Conservation (phyloP, 2,113 vertebrate genomes). For the Monopterus albus region DNA sequence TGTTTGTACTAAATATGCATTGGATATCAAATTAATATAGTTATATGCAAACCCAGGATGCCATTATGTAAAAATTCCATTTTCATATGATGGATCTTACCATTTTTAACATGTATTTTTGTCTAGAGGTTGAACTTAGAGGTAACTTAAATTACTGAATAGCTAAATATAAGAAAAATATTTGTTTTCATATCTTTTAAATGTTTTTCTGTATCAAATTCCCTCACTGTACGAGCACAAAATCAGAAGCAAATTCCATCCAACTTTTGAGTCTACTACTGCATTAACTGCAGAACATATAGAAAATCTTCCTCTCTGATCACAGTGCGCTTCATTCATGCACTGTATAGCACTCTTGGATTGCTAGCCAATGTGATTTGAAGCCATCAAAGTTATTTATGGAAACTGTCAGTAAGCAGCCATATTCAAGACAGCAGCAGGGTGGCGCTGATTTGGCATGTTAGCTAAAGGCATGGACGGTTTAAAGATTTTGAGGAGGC, state of each 20-base stretch:
- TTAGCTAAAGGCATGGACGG: conserved; percentile 51
- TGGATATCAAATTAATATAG: too few relatives aligned
- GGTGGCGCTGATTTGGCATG: conserved; percentile 47
- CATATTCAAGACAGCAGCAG: conserved; percentile 53
- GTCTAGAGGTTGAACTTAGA: too few relatives aligned
- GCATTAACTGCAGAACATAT: conserved; percentile 20
- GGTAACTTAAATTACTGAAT: too few relatives aligned
- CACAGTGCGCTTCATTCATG: conserved; percentile 13
- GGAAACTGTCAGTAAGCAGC: conserved; percentile 54
- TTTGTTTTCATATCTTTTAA: not conserved
- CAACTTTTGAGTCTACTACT: conserved; percentile 7
- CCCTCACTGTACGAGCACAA: not conserved
- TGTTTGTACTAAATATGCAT: too few relatives aligned
- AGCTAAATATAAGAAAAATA: too few relatives aligned
- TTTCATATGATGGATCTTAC: too few relatives aligned
- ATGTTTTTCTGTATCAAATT: not conserved
- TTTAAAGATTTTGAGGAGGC: conserved; percentile 49
- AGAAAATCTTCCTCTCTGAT: conserved; percentile 23
- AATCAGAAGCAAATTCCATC: conserved; percentile 16
- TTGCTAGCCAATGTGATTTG: conserved; percentile 49
- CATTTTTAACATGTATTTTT: too few relatives aligned
- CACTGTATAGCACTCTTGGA: conserved; percentile 21
- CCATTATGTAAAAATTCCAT: too few relatives aligned
- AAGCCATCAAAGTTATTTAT: conserved; percentile 63
- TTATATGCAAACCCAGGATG: too few relatives aligned